Evolutionary conservation across 1,140 invertebrate genomes (phyloP), one percentile per base, ranked within the genome.

Genomic region (Apis cerana): DNA sequence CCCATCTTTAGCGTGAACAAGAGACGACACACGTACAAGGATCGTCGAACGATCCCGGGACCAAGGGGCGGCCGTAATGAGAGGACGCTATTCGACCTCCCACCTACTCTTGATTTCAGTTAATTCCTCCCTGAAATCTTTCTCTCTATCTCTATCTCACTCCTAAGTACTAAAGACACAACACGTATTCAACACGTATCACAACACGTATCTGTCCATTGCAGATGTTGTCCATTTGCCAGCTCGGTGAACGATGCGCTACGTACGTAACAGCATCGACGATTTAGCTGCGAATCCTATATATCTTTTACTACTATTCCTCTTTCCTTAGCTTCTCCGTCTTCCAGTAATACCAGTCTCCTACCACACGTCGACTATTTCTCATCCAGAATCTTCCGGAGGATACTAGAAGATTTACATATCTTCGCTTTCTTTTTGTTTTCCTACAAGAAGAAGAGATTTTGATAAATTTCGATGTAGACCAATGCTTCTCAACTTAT

Each of bases 41-140:
- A 82, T 83, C 82, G 82, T 79, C 82, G 76, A 83, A 83, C 75
- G 75, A 72, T 83, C 76, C 82, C 82, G 58, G 82, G 76, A 79
- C 75, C 76, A 33, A 83, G 50, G 82, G 75, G 75, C 69, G 82
- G 52, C 76, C 82, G 80, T 79, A 67, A 52, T 83, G 76, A 79
- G 76, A 83, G 68, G 69, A 83, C 76, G 65, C 76, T 83, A 67
- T 79, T 70, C 68, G 61, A 58, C 54, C 80, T 82, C 75, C 75
- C 74, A 64, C 23, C 80, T 82, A 69, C 80, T 82, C 80, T 82
- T 82, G 80, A 82, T 78, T 82, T 82, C 80, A 78, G 80, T 82
- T 82, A 82, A 82, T 82, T 78, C 76, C 21, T 33, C 75, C 67
- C 52, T 50, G 65, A 65, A 74, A 56, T 78, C 65, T 62, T 27